Conservation (phyloP, 2,888 invertebrate species). For the Carterocephalus palaemon region DNA sequence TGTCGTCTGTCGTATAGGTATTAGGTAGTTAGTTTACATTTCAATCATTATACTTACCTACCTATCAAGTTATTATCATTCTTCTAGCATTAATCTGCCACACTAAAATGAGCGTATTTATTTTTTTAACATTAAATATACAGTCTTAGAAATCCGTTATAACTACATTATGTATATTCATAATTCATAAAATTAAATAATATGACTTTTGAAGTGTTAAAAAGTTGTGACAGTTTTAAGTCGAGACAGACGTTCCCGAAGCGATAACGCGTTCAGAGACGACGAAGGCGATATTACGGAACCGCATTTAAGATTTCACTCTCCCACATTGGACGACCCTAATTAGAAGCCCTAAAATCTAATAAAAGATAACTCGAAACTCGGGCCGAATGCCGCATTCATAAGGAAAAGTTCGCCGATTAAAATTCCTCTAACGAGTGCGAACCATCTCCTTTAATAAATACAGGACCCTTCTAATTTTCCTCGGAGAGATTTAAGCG, state of each 20-base stretch:
- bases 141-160: too few species aligned
- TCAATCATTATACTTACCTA: too few species aligned
- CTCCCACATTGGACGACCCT: constrained; percentile 61
- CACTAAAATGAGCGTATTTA: too few species aligned
- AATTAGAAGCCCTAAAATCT: constrained; percentile 69
- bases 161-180: too few species aligned
- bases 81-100: too few species aligned
- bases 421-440: constrained; percentile 77
- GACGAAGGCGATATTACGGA: constrained; percentile 38
- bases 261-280: constrained; percentile 21
- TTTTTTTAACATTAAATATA: too few species aligned
- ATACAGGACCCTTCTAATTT: constrained; percentile 74
- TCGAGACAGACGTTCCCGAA: constrained; percentile 15
- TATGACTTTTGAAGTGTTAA: background rate
- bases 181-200: too few species aligned
- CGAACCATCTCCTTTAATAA: constrained; percentile 73
- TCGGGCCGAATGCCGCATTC: constrained; percentile 67
- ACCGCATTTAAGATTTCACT: constrained; percentile 61
- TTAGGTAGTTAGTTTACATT: too few species aligned
- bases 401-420: constrained; percentile 73
- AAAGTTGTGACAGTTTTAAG: constrained; percentile 7
- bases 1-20: too few species aligned
- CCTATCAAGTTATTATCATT: too few species aligned
- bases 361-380: constrained; percentile 75
- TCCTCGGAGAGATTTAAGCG: constrained; percentile 73